Percentiles rank a stretch among this genome's conserved stretches.
phyloP scores from a whole-genome alignment of 2,888 invertebrate genomes.

The Cabera pusaria region DNA sequence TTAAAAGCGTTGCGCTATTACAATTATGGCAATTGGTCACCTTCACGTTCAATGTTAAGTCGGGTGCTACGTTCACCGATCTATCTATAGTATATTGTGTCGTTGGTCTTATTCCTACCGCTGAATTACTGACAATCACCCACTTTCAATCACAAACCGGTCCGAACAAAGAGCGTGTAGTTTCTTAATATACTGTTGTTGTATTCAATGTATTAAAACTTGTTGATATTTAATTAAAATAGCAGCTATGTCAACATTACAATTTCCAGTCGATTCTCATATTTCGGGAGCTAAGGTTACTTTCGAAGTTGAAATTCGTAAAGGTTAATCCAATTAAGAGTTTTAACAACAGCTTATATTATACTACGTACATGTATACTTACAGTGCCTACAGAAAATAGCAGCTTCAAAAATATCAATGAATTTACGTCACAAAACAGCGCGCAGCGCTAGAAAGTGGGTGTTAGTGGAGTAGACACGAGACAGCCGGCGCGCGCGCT shows the following conservation, averaged over 20 bases:
- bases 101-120: slow-evolving; percentile 50
- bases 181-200: slow-evolving; percentile 41
- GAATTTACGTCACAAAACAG: slow-evolving; percentile 62
- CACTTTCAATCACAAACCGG: slow-evolving; percentile 71
- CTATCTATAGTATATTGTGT: no score
- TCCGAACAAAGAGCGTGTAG: slow-evolving; percentile 59
- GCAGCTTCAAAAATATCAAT: slow-evolving; percentile 61
- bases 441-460: slow-evolving; percentile 49
- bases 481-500: slow-evolving; percentile 57
- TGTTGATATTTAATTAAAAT: slow-evolving; percentile 34
- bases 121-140: slow-evolving; percentile 59
- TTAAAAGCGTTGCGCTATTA: slow-evolving; percentile 44
- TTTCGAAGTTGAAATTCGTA: slow-evolving; percentile 1
- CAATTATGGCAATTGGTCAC: slow-evolving; percentile 64
- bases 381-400: slow-evolving; percentile 23
- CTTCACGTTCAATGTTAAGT: slow-evolving; percentile 70
- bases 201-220: slow-evolving; percentile 33
- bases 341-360: slow-evolving; percentile 8
- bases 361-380: slow-evolving; percentile 19
- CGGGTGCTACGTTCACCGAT: slow-evolving; percentile 51
- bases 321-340: slow-evolving; percentile 13
- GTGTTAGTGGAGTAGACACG: slow-evolving; percentile 37
- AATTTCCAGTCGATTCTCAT: slow-evolving; percentile 11
- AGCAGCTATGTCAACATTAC: slow-evolving; percentile 16
- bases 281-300: slow-evolving; percentile 13